phyloP scores from a whole-genome alignment of 1,140 invertebrate genomes.

The Onthophagus taurus region DNA sequence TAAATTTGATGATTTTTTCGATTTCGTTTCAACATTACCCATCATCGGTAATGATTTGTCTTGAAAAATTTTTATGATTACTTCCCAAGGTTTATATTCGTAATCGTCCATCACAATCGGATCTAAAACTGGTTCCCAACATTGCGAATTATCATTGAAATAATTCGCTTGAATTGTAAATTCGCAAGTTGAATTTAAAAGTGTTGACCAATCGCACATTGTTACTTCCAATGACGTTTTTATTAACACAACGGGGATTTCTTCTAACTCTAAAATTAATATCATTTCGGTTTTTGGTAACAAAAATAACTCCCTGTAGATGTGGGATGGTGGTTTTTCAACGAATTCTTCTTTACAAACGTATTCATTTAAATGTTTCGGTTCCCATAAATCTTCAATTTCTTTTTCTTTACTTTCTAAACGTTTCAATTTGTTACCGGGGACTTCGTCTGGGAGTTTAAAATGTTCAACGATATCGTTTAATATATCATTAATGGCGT shows the following conservation, averaged over 20 bases:
- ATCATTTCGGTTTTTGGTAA: conserved; percentile 33
- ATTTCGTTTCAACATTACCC: conserved; percentile 21
- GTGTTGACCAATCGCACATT: conserved; percentile 57
- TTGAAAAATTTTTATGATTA: conserved; percentile 57
- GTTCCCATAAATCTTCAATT: conserved; percentile 62
- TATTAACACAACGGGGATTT: conserved; percentile 34
- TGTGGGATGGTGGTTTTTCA: conserved; percentile 3
- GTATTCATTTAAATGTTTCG: conserved; percentile 47
- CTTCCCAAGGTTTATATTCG: conserved; percentile 61
- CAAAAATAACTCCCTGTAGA: conserved; percentile 25
- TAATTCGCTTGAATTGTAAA: conserved; percentile 60
- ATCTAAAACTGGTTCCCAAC: conserved; percentile 74
- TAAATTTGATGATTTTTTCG: conserved; percentile 14
- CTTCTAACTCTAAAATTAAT: conserved; percentile 31
- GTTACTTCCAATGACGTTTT: conserved; percentile 47
- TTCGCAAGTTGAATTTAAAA: conserved; percentile 45
- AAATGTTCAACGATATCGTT: conserved; percentile 48
- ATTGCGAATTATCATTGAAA: conserved; percentile 61
- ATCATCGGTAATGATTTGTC: conserved; percentile 34
- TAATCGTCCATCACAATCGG: conserved; percentile 58
- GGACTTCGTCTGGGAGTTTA: conserved; percentile 41
- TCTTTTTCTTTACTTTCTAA: conserved; percentile 21
- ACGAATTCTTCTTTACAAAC: conserved; percentile 5
- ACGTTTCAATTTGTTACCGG: conserved; percentile 27
- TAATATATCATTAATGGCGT: conserved; percentile 48